These are phyloP conservation scores for Sebastes trivittatus DNA, from an alignment of 2,797 vertebrate genomes.

Conservation along the genomic window DNA sequence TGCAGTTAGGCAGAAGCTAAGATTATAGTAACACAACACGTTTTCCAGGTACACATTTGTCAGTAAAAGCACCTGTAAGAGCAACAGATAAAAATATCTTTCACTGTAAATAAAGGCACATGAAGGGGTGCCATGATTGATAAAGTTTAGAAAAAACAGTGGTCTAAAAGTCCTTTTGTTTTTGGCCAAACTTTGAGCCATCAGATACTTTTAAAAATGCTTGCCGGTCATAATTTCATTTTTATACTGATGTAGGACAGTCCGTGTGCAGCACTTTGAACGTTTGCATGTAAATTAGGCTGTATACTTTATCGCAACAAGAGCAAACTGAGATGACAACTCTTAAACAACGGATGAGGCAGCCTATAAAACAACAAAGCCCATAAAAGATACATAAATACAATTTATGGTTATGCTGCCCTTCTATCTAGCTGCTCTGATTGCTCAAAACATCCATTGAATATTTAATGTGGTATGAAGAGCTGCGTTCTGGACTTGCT, in stretches of 20 bases:
- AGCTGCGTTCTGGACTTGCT: constrained; percentile 31
- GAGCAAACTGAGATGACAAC: constrained; percentile 1
- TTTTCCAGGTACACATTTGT: neutral
- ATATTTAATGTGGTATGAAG: constrained; percentile 63
- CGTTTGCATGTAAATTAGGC: constrained; percentile 19
- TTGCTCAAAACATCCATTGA: constrained; percentile 38
- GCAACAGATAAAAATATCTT: neutral
- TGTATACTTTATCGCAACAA: neutral
- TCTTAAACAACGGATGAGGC: constrained; percentile 28
- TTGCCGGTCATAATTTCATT: neutral
- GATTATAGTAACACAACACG: neutral
- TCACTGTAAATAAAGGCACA: neutral
- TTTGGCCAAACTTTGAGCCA: neutral
- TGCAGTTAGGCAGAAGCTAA: neutral
- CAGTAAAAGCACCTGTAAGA: neutral
- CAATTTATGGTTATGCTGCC: constrained; percentile 14
- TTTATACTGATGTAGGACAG: neutral
- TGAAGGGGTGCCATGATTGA: neutral
- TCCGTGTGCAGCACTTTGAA: neutral
- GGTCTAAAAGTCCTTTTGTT: neutral
- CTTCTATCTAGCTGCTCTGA: constrained; percentile 21
- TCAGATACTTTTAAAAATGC: neutral
- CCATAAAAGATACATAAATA: constrained; percentile 40
- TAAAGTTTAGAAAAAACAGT: neutral
- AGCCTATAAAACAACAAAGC: constrained; percentile 17